phyloP scores from a whole-genome alignment of 92 coral and sea anemone genomes.

The Phenganax subtilis region DNA sequence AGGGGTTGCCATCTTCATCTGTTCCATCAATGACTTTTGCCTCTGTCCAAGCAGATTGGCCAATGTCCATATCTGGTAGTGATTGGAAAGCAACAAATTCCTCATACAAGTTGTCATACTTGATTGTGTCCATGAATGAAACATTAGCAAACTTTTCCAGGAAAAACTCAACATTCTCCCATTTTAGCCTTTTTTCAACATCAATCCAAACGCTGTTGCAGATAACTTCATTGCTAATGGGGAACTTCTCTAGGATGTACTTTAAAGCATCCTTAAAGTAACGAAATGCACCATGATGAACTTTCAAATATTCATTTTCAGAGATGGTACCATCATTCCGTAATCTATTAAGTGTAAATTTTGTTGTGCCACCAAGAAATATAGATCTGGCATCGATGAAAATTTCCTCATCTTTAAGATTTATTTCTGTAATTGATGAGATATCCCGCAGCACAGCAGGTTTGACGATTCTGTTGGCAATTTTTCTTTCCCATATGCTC shows the following conservation, averaged over 20 bases:
- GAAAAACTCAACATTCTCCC: constrained; percentile 51
- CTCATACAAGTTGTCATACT: constrained; percentile 22
- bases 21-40: constrained; percentile 29
- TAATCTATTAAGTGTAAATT: constrained; percentile 27
- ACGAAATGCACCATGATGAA: constrained; percentile 40
- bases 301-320: constrained; percentile 20
- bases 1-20: constrained; percentile 37
- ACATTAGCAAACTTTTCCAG: constrained; percentile 31
- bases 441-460: not conserved
- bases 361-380: constrained; percentile 28
- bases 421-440: not conserved
- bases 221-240: constrained; percentile 42
- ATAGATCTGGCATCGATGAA: not conserved
- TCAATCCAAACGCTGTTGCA: constrained; percentile 42
- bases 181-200: constrained; percentile 42
- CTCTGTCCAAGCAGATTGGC: constrained; percentile 37
- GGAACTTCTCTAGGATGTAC: constrained; percentile 48
- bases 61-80: constrained; percentile 29
- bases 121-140: constrained; percentile 18
- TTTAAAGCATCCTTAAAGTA: constrained; percentile 41
- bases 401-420: not conserved
- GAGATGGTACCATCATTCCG: constrained; percentile 36
- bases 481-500: constrained; percentile 14
- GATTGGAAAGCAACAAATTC: constrained; percentile 29
- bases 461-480: constrained; percentile 3